Conservation (phyloP, 2,797 vertebrate species). For the Otolemur crassicaudatus region DNA sequence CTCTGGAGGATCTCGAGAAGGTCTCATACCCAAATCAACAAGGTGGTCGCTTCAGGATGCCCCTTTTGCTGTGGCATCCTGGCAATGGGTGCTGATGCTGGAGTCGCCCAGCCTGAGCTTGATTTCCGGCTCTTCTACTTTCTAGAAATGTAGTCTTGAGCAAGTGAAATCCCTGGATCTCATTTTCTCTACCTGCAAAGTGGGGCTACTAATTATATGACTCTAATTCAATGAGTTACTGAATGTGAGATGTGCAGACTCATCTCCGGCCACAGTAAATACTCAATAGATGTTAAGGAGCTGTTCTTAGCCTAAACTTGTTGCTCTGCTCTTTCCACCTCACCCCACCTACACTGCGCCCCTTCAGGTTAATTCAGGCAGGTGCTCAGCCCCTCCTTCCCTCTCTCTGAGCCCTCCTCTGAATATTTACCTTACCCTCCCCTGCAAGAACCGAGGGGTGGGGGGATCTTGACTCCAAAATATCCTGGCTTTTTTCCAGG, state of each 20-base stretch:
- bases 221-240: neutral
- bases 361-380: neutral
- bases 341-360: neutral
- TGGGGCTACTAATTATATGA: neutral
- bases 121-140: neutral
- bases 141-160: neutral
- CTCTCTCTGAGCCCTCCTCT: neutral
- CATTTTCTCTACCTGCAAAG: neutral
- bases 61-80: neutral
- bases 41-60: neutral
- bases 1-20: neutral
- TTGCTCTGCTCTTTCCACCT: neutral
- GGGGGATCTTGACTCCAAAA: constrained; percentile 71
- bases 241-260: neutral
- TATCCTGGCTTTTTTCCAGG: constrained; percentile 76
- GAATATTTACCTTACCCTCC: neutral
- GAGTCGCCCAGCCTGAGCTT: neutral
- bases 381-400: neutral
- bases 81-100: neutral
- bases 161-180: neutral
- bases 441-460: neutral
- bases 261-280: neutral
- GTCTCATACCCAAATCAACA: neutral
- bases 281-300: neutral
- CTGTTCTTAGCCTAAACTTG: neutral